Percentiles rank a stretch among this genome's conserved stretches.
Conservation (phyloP, 2,113 vertebrate genomes). For the Alligator mississippiensis region DNA sequence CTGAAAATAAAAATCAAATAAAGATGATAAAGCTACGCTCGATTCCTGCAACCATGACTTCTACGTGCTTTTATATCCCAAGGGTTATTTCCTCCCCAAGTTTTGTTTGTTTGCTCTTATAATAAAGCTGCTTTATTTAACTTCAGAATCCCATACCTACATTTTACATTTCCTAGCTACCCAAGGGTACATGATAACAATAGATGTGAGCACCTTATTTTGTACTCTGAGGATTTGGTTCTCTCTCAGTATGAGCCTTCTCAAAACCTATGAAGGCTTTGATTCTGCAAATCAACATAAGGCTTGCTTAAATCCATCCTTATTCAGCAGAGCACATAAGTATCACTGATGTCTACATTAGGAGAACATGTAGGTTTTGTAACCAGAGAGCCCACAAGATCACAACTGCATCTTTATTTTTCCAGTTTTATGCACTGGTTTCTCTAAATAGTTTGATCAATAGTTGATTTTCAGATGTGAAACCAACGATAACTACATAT, state of each 20-base stretch:
- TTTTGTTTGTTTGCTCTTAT: background rate
- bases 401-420: background rate
- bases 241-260: background rate
- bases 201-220: background rate
- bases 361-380: background rate
- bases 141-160: background rate
- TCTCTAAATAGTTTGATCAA: conserved; percentile 22
- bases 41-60: background rate
- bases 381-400: background rate
- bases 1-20: conserved; percentile 63
- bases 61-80: background rate
- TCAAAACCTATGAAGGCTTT: background rate
- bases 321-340: background rate
- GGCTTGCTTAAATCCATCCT: background rate
- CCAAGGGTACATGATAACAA: background rate
- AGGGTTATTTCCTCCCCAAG: background rate
- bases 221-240: background rate
- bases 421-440: background rate
- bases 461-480: background rate
- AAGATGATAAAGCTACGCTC: background rate
- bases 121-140: too few relatives aligned
- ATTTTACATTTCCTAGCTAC: background rate
- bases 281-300: background rate
- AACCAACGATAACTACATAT: background rate
- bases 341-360: background rate